Evolutionary conservation across 1,140 invertebrate species (phyloP).

Genomic region (Tetramorium parvispinum): DNA sequence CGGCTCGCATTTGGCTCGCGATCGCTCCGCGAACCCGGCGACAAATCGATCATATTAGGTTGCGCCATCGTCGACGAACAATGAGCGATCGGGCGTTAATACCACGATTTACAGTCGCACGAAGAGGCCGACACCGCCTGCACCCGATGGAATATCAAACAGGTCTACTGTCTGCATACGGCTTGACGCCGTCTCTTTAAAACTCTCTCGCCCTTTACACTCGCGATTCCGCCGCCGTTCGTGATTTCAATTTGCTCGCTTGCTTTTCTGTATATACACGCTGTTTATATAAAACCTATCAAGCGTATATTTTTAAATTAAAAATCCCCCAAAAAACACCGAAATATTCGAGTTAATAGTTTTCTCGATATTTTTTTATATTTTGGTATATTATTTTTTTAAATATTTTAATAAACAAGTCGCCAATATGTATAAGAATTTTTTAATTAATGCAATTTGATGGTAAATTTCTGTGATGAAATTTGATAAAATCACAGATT

Average conservation of each 20-base stretch:
- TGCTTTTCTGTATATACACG: neutral
- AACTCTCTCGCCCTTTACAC: conserved; percentile 15
- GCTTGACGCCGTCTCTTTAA: conserved; percentile 22
- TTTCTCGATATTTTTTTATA: neutral
- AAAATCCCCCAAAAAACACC: neutral
- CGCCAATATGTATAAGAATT: neutral
- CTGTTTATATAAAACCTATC: neutral
- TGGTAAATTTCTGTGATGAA: neutral
- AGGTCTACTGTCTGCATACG: conserved; percentile 45
- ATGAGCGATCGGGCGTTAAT: conserved; percentile 58
- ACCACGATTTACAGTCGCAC: conserved; percentile 51
- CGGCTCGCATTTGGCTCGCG: conserved; percentile 39
- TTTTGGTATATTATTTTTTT: neutral
- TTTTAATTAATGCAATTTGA: neutral
- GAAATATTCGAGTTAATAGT: neutral
- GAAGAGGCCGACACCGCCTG: conserved; percentile 15
- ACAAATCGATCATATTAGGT: conserved; percentile 56
- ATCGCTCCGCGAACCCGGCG: neutral
- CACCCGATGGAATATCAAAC: conserved; percentile 48
- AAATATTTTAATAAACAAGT: neutral
- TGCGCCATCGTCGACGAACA: conserved; percentile 43
- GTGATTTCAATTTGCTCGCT: neutral
- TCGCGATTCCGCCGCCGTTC: neutral
- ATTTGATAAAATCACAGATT: neutral
- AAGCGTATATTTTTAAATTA: neutral